Base-by-base conservation (phyloP, 2,797 vertebrate genomes). In the Clarias laeviceps region DNA sequence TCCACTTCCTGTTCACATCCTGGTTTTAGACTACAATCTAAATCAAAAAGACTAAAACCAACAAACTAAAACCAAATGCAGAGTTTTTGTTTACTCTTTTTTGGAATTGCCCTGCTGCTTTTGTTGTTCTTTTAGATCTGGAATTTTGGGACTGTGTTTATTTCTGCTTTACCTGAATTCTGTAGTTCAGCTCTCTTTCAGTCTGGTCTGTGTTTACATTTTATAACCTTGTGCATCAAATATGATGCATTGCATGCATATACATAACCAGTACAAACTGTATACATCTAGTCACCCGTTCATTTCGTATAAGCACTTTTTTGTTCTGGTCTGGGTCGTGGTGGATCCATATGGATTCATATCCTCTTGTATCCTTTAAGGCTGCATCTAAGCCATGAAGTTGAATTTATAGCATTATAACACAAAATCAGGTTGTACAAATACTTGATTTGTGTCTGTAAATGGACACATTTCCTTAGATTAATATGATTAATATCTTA, bases 391-490 rank as follows among this genome's bases (percentile, higher is more conserved):
- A 29, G 45, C 22, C 27, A 64, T 78, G 22, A 24, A 59, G 50
- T 22, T 40, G 9, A 59, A 37, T 27, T 56, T 29, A 83, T 62
- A 66, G 8, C 34, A 37, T 68, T 29, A 82, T 69, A 68, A 62
- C 65, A 57, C 62, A 65, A 6, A 72, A 32, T 84, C 34, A 62
- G 74, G 62, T 56, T 73, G 24, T 22, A 32, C 59, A 85, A 79
- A 72, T 8, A 83, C 45, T 82, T 68, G 57, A 69, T 45, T 32
- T 87, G 70, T n/a, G 54, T 50, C 45, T 50, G 45, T 50, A 50
- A 50, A 56, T 73, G n/a, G 54, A 72, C 37, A 61, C 50, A n/a
- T 24, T 34, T 24, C 56, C 57, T 59, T 34, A 22, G 22, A 24
- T 65, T 27, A 61, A 65, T 11, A 27, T 37, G 65, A 73, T 70